Evolutionary conservation across 2,797 vertebrate genomes (phyloP).

Genomic region (Pipistrellus pygmaeus): DNA sequence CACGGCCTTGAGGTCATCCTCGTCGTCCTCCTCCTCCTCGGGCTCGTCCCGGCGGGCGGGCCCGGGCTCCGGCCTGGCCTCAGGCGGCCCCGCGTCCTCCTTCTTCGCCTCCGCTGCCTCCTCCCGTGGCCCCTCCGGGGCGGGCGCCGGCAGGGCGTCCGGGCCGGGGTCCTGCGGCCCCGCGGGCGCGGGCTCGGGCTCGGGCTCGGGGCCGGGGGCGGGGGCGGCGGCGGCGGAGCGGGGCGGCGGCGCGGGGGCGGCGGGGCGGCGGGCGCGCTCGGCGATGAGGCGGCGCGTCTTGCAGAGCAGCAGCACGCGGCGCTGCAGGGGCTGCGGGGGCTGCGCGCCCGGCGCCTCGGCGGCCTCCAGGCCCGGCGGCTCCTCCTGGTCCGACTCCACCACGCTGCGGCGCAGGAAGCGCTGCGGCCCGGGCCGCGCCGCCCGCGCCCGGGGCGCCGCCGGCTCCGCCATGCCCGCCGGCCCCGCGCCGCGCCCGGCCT

Average conservation of each 20-base stretch:
- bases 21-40: conserved; percentile 97
- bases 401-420: conserved; percentile 95
- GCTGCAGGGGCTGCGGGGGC: conserved; percentile 85
- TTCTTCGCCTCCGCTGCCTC: conserved; percentile 57
- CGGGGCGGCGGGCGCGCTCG: conserved; percentile 89
- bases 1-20: conserved; percentile 95
- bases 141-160: conserved; percentile 74
- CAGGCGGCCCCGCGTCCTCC: conserved; percentile 85
- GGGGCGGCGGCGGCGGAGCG: neutral
- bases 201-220: neutral
- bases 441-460: conserved; percentile 87
- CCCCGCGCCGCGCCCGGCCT: conserved; percentile 86
- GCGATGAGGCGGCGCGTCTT: conserved; percentile 92
- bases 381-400: conserved; percentile 96
- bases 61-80: conserved; percentile 82
- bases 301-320: conserved; percentile 90
- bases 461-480: conserved; percentile 85
- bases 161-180: conserved; percentile 83
- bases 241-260: neutral
- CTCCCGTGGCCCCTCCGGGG: conserved; percentile 81
- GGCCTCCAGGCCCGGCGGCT: conserved; percentile 90
- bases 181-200: conserved; percentile 76
- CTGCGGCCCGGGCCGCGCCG: conserved; percentile 87
- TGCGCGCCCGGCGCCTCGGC: conserved; percentile 87
- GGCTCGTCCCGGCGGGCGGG: conserved; percentile 86